phyloP scores from a whole-genome alignment of 2,888 invertebrate genomes.

The Aphodius sticticus region DNA sequence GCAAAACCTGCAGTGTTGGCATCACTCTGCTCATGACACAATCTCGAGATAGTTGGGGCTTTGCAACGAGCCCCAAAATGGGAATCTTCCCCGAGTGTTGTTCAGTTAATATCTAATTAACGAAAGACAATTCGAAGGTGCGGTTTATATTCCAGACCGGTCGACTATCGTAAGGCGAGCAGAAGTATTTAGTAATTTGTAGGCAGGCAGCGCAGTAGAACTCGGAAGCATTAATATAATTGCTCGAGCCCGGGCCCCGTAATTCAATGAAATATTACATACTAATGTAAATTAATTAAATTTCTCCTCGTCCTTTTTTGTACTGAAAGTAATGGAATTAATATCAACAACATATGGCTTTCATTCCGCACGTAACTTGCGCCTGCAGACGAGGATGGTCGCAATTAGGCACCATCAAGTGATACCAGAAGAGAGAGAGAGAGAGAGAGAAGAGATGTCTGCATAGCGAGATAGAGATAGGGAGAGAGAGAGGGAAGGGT shows the following conservation, averaged over 20 bases:
- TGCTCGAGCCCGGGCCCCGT: constrained; percentile 19
- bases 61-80: not conserved
- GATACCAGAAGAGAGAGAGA: constrained; percentile 17
- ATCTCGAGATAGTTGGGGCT: too few species aligned
- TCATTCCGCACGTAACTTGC: not conserved
- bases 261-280: constrained; percentile 34
- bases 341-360: constrained; percentile 43
- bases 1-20: too few species aligned
- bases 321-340: constrained; percentile 36
- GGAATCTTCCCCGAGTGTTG: not conserved
- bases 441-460: constrained; percentile 20
- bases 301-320: constrained; percentile 26
- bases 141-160: constrained; percentile 9
- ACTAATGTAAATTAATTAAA: constrained; percentile 37
- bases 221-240: constrained; percentile 20
- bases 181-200: constrained; percentile 17
- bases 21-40: too few species aligned
- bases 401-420: constrained; percentile 11
- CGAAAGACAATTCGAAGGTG: constrained; percentile 11
- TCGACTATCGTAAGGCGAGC: not conserved
- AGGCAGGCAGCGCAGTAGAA: constrained; percentile 11
- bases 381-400: not conserved
- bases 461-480: constrained; percentile 21
- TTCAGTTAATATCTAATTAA: constrained; percentile 25
- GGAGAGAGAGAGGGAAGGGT: constrained; percentile 16